Conservation (phyloP, 2,888 invertebrate genomes). For the Xanthorhoe designata region DNA sequence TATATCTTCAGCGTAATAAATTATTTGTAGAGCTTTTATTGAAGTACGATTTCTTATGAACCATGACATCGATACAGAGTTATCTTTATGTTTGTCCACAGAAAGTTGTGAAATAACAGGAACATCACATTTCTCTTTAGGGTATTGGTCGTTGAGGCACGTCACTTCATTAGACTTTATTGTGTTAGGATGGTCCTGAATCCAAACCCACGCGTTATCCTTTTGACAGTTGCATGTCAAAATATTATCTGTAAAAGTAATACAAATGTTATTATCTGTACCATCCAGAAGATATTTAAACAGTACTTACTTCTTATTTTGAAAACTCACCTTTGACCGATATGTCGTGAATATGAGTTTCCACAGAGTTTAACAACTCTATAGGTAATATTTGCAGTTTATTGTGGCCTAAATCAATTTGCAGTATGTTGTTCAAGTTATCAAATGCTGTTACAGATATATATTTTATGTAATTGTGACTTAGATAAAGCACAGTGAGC, state of each 20-base stretch:
- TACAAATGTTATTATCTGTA: background rate
- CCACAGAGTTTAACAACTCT: slow-evolving; percentile 91
- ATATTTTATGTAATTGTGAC: slow-evolving; percentile 93
- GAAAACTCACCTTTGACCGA: slow-evolving; percentile 90
- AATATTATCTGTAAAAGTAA: slow-evolving; percentile 90
- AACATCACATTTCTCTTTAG: slow-evolving; percentile 82
- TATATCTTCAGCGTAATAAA: slow-evolving; percentile 88
- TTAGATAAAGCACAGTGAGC: slow-evolving; percentile 91
- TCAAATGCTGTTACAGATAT: slow-evolving; percentile 92
- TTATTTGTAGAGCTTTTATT: slow-evolving; percentile 92
- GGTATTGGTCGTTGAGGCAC: slow-evolving; percentile 75
- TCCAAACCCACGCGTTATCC: slow-evolving; percentile 97
- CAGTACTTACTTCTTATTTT: background rate
- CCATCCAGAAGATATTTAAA: background rate
- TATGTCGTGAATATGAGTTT: slow-evolving; percentile 92
- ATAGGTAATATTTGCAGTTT: slow-evolving; percentile 92
- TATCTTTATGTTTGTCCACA: slow-evolving; percentile 94
- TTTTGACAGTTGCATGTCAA: slow-evolving; percentile 95
- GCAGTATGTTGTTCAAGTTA: slow-evolving; percentile 90
- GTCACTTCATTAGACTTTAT: slow-evolving; percentile 68
- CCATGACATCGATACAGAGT: slow-evolving; percentile 95
- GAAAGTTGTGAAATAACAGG: slow-evolving; percentile 93
- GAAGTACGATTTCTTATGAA: slow-evolving; percentile 94
- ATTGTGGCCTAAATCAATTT: slow-evolving; percentile 93
- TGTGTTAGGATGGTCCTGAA: slow-evolving; percentile 91